Conservation (phyloP, 2,113 vertebrate genomes). For the Grallaria varia region DNA sequence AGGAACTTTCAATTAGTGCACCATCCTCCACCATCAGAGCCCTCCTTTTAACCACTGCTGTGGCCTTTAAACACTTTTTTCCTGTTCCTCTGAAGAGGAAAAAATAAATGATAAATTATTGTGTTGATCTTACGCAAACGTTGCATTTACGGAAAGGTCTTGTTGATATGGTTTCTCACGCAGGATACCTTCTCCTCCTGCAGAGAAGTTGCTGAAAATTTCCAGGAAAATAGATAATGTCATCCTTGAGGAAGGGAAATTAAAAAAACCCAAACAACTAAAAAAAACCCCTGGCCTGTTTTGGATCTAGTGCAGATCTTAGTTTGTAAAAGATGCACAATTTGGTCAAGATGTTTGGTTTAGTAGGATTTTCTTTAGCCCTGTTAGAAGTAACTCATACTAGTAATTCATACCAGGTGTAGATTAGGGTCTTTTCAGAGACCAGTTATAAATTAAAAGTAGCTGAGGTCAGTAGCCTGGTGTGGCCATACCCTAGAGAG, state of each 20-base stretch:
- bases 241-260: not conserved
- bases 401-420: not conserved
- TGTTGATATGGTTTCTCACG: not conserved
- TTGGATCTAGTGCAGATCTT: not conserved
- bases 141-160: not conserved
- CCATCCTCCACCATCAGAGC: not conserved
- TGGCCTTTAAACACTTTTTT: conserved; percentile 27
- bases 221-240: not conserved
- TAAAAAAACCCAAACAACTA: too few relatives aligned
- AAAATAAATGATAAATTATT: conserved; percentile 42
- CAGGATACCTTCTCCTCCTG: not conserved
- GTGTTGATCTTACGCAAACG: not conserved
- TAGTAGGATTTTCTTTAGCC: not conserved
- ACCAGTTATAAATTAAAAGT: not conserved
- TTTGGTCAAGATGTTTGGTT: not conserved
- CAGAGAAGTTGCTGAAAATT: not conserved
- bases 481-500: not conserved
- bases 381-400: not conserved
- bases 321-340: not conserved
- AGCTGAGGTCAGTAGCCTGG: not conserved
- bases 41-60: not conserved
- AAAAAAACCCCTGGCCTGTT: not conserved
- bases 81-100: conserved; percentile 39
- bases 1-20: not conserved
- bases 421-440: not conserved